Evolutionary conservation across 53 echinoderm and acorn worm species (phyloP).

Genomic region (Crossaster papposus): DNA sequence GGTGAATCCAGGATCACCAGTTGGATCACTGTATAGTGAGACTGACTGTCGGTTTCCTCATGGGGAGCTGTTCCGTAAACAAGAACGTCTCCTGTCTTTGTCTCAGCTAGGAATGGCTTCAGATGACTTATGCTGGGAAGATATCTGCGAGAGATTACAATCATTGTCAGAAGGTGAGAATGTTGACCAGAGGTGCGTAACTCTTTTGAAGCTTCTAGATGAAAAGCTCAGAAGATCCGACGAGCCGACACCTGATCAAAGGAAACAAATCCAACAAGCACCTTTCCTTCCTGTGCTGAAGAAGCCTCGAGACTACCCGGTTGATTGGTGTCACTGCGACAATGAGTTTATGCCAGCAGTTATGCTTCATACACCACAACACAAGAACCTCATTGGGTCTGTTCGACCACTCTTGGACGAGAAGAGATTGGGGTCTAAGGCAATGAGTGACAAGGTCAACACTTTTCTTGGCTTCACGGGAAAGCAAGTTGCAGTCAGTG

Average conservation of each 20-base stretch:
- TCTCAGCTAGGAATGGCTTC: conserved; percentile 58
- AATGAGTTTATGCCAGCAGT: conserved; percentile 25
- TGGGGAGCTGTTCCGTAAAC: conserved; percentile 33
- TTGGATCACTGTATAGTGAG: conserved; percentile 57
- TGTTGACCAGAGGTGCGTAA: conserved; percentile 7
- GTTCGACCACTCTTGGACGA: conserved; percentile 43
- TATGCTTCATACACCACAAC: conserved; percentile 12
- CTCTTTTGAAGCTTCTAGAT: conserved; percentile 47
- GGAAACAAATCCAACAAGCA: conserved; percentile 15
- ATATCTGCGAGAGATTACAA: conserved; percentile 57
- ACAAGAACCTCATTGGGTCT: conserved; percentile 43
- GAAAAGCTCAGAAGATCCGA: conserved; percentile 12
- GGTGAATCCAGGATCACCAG: conserved; percentile 27
- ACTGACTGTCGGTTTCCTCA: conserved; percentile 62
- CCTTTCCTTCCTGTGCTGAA: conserved; percentile 63
- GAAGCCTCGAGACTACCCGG: conserved; percentile 44
- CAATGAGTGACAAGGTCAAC: neutral
- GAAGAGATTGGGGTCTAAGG: conserved; percentile 19
- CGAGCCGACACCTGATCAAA: conserved; percentile 15
- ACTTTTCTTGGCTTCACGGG: conserved; percentile 28
- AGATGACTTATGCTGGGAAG: conserved; percentile 49
- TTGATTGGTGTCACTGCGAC: conserved; percentile 10
- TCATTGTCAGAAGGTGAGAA: conserved; percentile 16
- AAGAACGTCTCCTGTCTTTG: conserved; percentile 53
- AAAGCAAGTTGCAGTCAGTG: neutral